Evolutionary conservation across 2,113 vertebrate genomes (phyloP), one percentile per base, ranked within the genome.

Genomic region (Lampris megalopsis): DNA sequence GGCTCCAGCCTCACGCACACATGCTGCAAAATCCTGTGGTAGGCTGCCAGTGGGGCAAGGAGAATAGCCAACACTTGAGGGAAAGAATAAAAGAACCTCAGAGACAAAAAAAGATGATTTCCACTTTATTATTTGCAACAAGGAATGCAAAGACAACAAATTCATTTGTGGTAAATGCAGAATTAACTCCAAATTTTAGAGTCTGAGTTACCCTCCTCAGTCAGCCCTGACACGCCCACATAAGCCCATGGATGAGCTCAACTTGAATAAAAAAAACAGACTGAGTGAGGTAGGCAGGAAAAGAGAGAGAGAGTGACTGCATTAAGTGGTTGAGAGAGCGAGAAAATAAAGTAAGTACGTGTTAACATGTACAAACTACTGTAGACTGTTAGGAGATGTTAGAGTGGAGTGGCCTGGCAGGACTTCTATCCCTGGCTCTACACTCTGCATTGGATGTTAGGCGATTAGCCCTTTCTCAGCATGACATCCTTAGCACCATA

Each of bases 41-140:
- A 95, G 68, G 95, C 86, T 24, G 94, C 95, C 4, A 99, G 91
- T 37, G 98, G 98, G 91, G 96, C 95, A 83, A 96, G 90, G 85
- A 98, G 93, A 67, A 94, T 35, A 3, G 85, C 79, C 74, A 97
- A 89, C 87, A 98, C 98, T 99, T 84, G 76, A 67, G 40, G 24
- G n/a, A 8, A 1, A 70, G 53, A 62, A 59, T 36, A 35, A n/a
- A 67, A 24, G 5, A 59, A 63, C 10, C 60, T 9, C 24, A 2
- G 49, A 57, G 37, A 5, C 36, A 64, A 37, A 38, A 61, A 24
- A 8, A 50, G 7, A 41, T 41, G 7, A 35, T n/a, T 37, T 47
- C 35, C 43, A 40, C 38, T 67, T 40, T 5, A 38, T 37, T 57
- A 58, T 11, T 45, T 9, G 9, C 1, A 4, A 6, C 36, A 48